Evolutionary conservation across 2,113 vertebrate genomes (phyloP), one percentile per base, ranked within the genome.

Genomic region (Melanerpes formicivorus): DNA sequence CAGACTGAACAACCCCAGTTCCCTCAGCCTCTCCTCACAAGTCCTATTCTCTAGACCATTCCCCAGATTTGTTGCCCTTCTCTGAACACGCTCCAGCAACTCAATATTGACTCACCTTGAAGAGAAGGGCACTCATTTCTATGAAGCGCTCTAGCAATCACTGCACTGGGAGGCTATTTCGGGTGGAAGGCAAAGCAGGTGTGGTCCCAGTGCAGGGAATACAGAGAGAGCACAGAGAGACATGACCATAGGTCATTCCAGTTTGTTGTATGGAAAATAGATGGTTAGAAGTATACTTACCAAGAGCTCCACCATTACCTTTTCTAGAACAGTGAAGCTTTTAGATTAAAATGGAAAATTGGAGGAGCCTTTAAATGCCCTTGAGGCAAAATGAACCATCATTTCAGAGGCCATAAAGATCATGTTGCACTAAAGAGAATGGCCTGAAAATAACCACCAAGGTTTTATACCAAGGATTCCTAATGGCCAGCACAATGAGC

Each of bases 141-240:
- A 2, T 2, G 4, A 10, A 26, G 6, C 44, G 25, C 80, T 37
- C 4, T 17, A 72, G 30, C 0, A 0, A 30, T 19, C 10, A 3
- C 27, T 44, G 63, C 40, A 21, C 63, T 72, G 11, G 55, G 59
- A 44, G 21, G 19, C 6, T 25, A 15, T 34, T 84, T 42, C 29
- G 44, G 17, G 14, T 5, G 2, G 55, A 32, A 84, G 32, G 30
- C 8, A 29, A 32, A 83, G 32, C 2, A 60, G 64, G 4, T 8
- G 6, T 6, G 8, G 50, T 44, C 46, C 34, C 27, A 55, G 37
- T 12, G 21, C 37, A 32, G 46, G 50, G 10, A 6, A 40, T 42
- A 15, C 6, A 62, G 70, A 46, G 40, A 80, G 14, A 70, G 19
- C n/a, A 55, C 52, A 58, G 46, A 27, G 63, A 73, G 8, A 25